phyloP scores from a whole-genome alignment of 2,888 invertebrate genomes.

The Proisotoma minuta region DNA sequence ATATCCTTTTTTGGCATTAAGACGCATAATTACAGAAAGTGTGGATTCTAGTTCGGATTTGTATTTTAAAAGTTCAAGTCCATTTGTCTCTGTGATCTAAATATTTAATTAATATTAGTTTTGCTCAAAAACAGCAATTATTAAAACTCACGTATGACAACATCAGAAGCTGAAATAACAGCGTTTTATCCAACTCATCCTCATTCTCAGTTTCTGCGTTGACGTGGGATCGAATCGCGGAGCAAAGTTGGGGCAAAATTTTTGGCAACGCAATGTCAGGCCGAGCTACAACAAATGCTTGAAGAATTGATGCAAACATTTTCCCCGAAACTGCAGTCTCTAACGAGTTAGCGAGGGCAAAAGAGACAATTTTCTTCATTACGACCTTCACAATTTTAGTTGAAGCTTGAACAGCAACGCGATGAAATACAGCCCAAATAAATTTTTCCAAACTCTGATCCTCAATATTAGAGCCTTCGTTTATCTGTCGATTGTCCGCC shows the following conservation, averaged over 20 bases:
- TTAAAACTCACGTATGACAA: constrained; percentile 61
- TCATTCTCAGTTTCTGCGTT: constrained; percentile 66
- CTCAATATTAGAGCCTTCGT: constrained; percentile 54
- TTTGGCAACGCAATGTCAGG: constrained; percentile 65
- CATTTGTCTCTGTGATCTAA: constrained; percentile 50
- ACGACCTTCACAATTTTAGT: constrained; percentile 54
- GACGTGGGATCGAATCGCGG: constrained; percentile 59
- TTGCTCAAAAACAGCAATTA: background rate
- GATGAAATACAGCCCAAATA: constrained; percentile 56
- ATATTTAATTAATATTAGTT: background rate
- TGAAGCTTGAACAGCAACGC: constrained; percentile 44
- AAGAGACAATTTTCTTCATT: constrained; percentile 68
- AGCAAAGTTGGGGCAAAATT: constrained; percentile 68
- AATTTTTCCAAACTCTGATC: constrained; percentile 61
- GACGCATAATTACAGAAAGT: constrained; percentile 54
- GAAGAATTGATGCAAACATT: constrained; percentile 68
- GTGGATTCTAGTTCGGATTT: constrained; percentile 55
- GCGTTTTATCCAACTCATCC: constrained; percentile 71
- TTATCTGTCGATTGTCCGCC: constrained; percentile 49
- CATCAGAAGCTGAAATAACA: constrained; percentile 70
- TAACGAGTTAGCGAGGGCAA: constrained; percentile 68
- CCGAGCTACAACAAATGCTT: constrained; percentile 59
- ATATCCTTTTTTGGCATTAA: constrained; percentile 47
- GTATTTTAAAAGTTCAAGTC: constrained; percentile 56
- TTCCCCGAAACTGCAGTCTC: constrained; percentile 80